Conservation (phyloP, 2,113 vertebrate genomes). For the Rhynchomys soricoides region DNA sequence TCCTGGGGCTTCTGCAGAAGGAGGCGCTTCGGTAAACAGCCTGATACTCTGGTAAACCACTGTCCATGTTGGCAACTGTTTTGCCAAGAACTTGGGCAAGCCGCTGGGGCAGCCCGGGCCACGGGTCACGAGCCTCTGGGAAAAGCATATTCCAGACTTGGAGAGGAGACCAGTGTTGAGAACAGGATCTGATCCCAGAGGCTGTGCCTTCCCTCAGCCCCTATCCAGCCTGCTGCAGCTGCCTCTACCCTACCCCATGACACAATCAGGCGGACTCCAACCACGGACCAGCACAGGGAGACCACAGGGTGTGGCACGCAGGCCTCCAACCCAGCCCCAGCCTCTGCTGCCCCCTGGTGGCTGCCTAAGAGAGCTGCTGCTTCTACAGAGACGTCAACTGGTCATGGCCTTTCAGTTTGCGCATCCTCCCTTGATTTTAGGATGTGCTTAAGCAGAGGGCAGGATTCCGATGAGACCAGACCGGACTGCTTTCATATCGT, state of each 20-base stretch:
- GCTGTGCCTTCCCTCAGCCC: background rate
- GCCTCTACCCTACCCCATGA: too few relatives aligned
- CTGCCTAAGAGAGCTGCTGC: accelerated
- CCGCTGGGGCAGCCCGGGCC: background rate
- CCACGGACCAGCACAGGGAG: background rate
- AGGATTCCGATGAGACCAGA: background rate
- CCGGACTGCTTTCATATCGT: too few relatives aligned
- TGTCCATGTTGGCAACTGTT: background rate
- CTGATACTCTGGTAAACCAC: background rate
- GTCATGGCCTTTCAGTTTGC: background rate
- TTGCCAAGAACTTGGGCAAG: background rate
- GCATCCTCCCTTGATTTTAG: background rate
- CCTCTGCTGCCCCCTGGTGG: slow-evolving; percentile 72
- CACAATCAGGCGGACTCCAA: background rate
- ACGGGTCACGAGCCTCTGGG: background rate
- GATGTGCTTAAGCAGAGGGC: too few relatives aligned
- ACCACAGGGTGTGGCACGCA: accelerated
- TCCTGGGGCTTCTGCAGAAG: background rate
- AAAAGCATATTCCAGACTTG: background rate
- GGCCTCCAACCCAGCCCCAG: background rate
- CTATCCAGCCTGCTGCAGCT: background rate
- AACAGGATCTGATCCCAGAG: background rate
- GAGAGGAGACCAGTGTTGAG: background rate
- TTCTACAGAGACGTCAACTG: background rate
- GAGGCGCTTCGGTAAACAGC: background rate